phyloP scores from a whole-genome alignment of 23 tunicate genomes.

The Styela clava region DNA sequence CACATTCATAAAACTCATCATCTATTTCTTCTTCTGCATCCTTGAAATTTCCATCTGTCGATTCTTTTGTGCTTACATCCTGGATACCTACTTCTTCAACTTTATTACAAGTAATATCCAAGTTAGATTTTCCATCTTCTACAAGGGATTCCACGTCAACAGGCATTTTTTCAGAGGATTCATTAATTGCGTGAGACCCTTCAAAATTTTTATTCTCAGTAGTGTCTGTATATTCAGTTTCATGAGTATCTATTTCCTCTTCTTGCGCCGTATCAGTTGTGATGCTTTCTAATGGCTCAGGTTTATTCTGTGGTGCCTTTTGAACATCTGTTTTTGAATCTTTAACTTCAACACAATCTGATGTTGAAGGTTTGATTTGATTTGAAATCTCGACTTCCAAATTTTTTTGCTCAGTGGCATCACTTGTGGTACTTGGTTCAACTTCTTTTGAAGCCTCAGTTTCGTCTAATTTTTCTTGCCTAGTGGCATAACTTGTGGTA shows the following conservation, averaged over 20 bases:
- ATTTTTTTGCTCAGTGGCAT: constrained; percentile 3
- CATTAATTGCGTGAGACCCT: too few relatives aligned
- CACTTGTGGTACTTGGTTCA: too few relatives aligned
- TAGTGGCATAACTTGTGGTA: constrained; percentile 35
- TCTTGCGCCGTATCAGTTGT: too few relatives aligned
- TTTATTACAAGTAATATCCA: background rate
- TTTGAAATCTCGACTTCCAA: background rate
- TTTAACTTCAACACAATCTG: background rate
- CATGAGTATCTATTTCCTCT: too few relatives aligned
- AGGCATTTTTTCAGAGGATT: too few relatives aligned
- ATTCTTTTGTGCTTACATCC: background rate
- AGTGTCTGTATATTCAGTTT: constrained; percentile 8
- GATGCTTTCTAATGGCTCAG: too few relatives aligned
- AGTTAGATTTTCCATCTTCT: too few relatives aligned
- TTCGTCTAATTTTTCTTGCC: background rate
- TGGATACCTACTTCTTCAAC: background rate
- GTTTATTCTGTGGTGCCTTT: too few relatives aligned
- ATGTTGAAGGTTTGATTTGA: background rate
- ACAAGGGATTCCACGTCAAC: too few relatives aligned
- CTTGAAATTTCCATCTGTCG: background rate
- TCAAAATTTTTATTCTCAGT: too few relatives aligned
- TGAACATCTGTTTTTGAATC: too few relatives aligned
- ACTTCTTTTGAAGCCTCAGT: background rate
- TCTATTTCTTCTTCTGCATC: background rate
- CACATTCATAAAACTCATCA: constrained; percentile 32